These are phyloP conservation scores for Epizoanthus stellaris DNA, from an alignment of 92 coral and sea anemone species.

Conservation along the genomic window DNA sequence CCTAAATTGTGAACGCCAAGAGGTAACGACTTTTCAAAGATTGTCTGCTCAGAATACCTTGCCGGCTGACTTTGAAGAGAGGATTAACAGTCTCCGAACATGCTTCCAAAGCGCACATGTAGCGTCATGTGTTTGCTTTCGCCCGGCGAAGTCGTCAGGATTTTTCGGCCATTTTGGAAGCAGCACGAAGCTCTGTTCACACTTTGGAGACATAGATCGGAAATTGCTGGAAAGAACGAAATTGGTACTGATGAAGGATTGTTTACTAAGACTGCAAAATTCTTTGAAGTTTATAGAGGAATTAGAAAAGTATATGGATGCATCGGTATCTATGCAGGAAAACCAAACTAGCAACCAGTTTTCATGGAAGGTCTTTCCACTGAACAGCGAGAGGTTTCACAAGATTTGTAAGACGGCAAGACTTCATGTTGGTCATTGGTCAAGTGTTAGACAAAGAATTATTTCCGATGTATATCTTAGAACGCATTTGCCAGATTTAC, in stretches of 20 bases:
- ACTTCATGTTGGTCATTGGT: slow-evolving; percentile 75
- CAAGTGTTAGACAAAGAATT: slow-evolving; percentile 58
- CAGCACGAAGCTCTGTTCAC: slow-evolving; percentile 69
- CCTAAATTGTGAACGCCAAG: slow-evolving; percentile 1
- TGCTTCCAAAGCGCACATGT: slow-evolving; percentile 51
- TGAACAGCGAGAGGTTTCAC: slow-evolving; percentile 75
- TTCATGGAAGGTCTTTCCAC: slow-evolving; percentile 60
- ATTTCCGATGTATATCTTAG: slow-evolving; percentile 64
- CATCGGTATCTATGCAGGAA: slow-evolving; percentile 53
- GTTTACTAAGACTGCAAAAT: slow-evolving; percentile 72
- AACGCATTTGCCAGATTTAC: slow-evolving; percentile 58
- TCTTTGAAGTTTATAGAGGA: slow-evolving; percentile 69
- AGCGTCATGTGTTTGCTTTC: slow-evolving; percentile 59
- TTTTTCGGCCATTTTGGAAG: slow-evolving; percentile 79
- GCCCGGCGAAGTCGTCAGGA: slow-evolving; percentile 46
- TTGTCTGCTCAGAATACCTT: slow-evolving; percentile 50
- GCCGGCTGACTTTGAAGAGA: slow-evolving; percentile 65
- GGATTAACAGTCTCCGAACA: slow-evolving; percentile 57
- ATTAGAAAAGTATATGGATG: slow-evolving; percentile 68
- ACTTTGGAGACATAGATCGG: slow-evolving; percentile 70
- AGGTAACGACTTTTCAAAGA: slow-evolving; percentile 50
- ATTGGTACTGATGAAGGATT: slow-evolving; percentile 73
- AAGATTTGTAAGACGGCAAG: slow-evolving; percentile 89
- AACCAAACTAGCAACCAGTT: slow-evolving; percentile 35
- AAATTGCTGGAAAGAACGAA: slow-evolving; percentile 75